Conservation (phyloP, 2,113 vertebrate genomes). For the Piprites chloris region DNA sequence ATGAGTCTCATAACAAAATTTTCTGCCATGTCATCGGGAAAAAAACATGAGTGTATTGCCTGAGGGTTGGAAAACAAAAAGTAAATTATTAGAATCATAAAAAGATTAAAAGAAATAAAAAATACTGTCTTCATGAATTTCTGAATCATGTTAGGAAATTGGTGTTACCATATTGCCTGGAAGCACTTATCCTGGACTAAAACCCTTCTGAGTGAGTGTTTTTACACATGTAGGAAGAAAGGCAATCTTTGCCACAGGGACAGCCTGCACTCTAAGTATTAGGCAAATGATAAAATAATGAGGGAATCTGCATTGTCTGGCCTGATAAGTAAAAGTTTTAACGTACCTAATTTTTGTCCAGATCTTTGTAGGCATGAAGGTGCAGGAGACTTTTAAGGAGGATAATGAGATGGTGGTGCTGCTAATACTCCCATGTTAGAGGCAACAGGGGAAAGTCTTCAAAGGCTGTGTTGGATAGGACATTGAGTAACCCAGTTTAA, state of each 20-base stretch:
- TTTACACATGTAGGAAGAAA: fast-evolving
- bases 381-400: not conserved
- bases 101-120: not conserved
- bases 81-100: not conserved
- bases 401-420: not conserved
- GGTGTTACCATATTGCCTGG: not conserved
- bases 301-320: not conserved
- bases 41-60: not conserved
- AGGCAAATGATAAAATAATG: not conserved
- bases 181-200: not conserved
- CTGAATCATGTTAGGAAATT: not conserved
- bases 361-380: not conserved
- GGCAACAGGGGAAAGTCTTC: not conserved
- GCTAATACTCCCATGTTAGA: not conserved
- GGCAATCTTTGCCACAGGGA: not conserved
- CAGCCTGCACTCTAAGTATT: not conserved
- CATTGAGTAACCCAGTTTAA: not conserved
- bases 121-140: not conserved
- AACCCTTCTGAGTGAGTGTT: not conserved
- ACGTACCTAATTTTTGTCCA: not conserved
- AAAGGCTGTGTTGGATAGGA: not conserved
- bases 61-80: not conserved
- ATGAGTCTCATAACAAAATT: not conserved
- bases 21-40: not conserved
- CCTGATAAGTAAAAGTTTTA: not conserved